Percentiles rank a stretch among this genome's conserved stretches.
phyloP scores from a whole-genome alignment of 1,140 invertebrate genomes.

The Bombyx mandarina region DNA sequence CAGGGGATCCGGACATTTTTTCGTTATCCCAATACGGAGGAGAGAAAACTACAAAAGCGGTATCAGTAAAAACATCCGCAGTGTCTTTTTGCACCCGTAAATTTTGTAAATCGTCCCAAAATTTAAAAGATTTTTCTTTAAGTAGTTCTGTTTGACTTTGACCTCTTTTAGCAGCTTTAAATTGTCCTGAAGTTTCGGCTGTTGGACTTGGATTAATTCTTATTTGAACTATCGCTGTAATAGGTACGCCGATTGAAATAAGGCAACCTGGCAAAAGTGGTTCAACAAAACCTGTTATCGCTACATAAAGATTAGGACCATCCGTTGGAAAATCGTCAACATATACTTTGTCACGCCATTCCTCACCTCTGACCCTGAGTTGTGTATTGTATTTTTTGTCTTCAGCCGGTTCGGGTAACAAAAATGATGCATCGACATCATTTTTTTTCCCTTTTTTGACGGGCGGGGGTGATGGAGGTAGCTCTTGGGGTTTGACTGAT shows the following conservation, averaged over 20 bases:
- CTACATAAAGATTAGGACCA: constrained; percentile 71
- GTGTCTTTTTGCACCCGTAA: constrained; percentile 32
- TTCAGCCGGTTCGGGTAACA: constrained; percentile 28
- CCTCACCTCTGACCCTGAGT: constrained; percentile 67
- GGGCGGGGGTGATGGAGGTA: constrained; percentile 10
- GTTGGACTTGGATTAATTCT: constrained; percentile 28
- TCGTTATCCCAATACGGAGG: constrained; percentile 44
- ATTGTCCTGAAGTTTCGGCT: constrained; percentile 23
- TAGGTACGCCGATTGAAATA: constrained; percentile 60
- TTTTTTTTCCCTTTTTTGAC: constrained; percentile 32
- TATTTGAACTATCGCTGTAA: constrained; percentile 61
- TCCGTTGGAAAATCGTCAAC: constrained; percentile 68
- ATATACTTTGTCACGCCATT: constrained; percentile 69
- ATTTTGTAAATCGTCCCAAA: constrained; percentile 53
- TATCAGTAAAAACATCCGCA: constrained; percentile 45
- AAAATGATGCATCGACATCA: constrained; percentile 8
- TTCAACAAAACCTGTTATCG: constrained; percentile 70
- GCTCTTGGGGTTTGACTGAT: constrained; percentile 18
- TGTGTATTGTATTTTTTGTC: constrained; percentile 63
- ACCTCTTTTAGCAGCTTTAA: constrained; percentile 27
- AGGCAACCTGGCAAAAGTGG: constrained; percentile 54
- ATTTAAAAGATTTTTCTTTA: constrained; percentile 38
- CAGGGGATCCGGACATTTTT: constrained; percentile 34
- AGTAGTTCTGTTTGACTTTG: constrained; percentile 48
- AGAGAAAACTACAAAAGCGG: constrained; percentile 61